phyloP scores from a whole-genome alignment of 1,140 invertebrate species.

The Drosophila sp. region DNA sequence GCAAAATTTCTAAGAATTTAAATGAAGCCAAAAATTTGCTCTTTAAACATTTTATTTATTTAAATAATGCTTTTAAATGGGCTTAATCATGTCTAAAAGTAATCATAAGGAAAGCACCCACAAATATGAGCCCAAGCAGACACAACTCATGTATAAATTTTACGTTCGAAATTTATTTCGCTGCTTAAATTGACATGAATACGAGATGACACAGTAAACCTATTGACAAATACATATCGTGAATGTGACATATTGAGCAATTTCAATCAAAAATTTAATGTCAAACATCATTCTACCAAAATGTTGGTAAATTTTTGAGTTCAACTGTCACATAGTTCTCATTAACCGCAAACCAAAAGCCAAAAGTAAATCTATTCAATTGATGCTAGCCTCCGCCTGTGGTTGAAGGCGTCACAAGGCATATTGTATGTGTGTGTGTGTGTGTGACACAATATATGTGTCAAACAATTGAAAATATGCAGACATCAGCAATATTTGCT shows the following conservation, averaged over 20 bases:
- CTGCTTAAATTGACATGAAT: conserved; percentile 2
- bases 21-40: not conserved
- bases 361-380: not conserved
- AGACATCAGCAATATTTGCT: conserved; percentile 33
- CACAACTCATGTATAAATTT: not conserved
- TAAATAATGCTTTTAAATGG: not conserved
- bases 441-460: conserved; percentile 40
- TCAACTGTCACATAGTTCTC: not conserved
- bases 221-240: not conserved
- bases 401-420: not conserved
- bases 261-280: conserved; percentile 1
- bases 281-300: not conserved
- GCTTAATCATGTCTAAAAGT: not conserved
- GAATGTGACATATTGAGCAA: conserved; percentile 3
- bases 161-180: not conserved
- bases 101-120: not conserved
- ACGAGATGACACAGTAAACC: not conserved
- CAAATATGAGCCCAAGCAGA: not conserved
- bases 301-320: not conserved
- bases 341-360: not conserved
- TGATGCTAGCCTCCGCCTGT: not conserved
- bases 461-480: conserved; percentile 61
- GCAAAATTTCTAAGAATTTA: not conserved
- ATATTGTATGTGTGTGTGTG: not conserved
- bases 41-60: not conserved